A percentile compares a stretch with the other conserved stretches of the same genome.
Conservation (phyloP, 2,113 vertebrate species). For the Clarias gariepinus region DNA sequence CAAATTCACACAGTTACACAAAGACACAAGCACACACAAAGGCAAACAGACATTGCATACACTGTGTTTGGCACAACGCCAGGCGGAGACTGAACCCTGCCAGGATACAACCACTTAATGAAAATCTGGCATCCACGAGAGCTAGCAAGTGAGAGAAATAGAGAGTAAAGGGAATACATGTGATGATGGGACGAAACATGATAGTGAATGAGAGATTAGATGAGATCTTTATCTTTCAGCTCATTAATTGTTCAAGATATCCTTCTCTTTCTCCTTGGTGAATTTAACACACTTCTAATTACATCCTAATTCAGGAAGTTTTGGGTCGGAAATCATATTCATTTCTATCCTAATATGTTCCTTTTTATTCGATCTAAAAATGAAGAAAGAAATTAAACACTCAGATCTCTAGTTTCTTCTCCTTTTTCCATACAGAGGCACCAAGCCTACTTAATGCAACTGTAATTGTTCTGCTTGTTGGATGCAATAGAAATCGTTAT, state of each 20-base stretch:
- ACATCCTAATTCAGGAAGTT: constrained; percentile 67
- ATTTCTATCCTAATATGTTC: constrained; percentile 71
- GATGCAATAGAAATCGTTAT: constrained; percentile 45
- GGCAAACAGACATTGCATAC: constrained; percentile 43
- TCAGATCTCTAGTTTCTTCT: constrained; percentile 38
- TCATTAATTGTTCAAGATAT: constrained; percentile 76
- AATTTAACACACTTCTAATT: constrained; percentile 77
- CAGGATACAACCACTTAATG: constrained; percentile 73
- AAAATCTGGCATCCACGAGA: constrained; percentile 64
- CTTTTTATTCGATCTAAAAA: constrained; percentile 69
- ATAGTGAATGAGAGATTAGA: constrained; percentile 55
- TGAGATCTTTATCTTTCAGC: constrained; percentile 70
- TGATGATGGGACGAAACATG: constrained; percentile 57
- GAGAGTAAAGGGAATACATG: constrained; percentile 56
- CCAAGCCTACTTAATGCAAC: constrained; percentile 56
- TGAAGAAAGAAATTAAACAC: constrained; percentile 44
- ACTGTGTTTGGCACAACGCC: constrained; percentile 61
- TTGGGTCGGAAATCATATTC: constrained; percentile 63
- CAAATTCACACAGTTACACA: constrained; percentile 31
- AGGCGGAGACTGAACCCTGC: constrained; percentile 62
- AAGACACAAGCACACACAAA: constrained; percentile 37
- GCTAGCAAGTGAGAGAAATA: constrained; percentile 35
- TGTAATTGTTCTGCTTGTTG: constrained; percentile 65
- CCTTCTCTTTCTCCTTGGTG: constrained; percentile 68
- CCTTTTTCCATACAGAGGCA: constrained; percentile 56